Percentiles rank a stretch among this genome's conserved stretches.
phyloP scores from a whole-genome alignment of 2,888 invertebrate genomes.

The Rhingia campestris region DNA sequence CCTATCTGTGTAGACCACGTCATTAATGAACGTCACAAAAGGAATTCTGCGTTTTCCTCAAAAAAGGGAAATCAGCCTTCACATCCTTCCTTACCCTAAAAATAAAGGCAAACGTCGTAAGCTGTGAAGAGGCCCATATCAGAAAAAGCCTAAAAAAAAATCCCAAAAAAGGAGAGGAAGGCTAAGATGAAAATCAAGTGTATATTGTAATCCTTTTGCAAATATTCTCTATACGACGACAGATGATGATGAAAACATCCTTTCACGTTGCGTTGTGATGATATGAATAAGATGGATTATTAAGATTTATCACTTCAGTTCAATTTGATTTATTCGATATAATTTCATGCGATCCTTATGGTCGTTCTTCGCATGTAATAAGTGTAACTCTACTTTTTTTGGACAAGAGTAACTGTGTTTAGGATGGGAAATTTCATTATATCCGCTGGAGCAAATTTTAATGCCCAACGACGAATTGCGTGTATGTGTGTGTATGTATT shows the following conservation, averaged over 20 bases:
- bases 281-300: constrained; percentile 74
- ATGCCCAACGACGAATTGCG: constrained; percentile 43
- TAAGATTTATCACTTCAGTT: constrained; percentile 74
- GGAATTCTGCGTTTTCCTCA: constrained; percentile 67
- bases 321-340: constrained; percentile 72
- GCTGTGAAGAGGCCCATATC: constrained; percentile 35
- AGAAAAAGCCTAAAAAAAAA: constrained; percentile 17
- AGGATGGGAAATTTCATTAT: constrained; percentile 62
- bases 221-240: constrained; percentile 70
- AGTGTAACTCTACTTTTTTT: constrained; percentile 30
- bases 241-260: constrained; percentile 73
- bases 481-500: neutral
- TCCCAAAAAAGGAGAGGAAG: constrained; percentile 3
- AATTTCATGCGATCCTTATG: constrained; percentile 57
- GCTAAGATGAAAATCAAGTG: constrained; percentile 69
- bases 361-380: neutral
- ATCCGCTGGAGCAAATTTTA: constrained; percentile 70
- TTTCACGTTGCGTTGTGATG: constrained; percentile 59
- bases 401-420: neutral
- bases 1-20: constrained; percentile 63
- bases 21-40: constrained; percentile 73
- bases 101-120: neutral
- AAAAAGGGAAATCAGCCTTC: constrained; percentile 42
- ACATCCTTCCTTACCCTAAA: constrained; percentile 16
- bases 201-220: constrained; percentile 73